Base-by-base conservation (phyloP, 2,888 invertebrate genomes). In the Plutella xylostella region DNA sequence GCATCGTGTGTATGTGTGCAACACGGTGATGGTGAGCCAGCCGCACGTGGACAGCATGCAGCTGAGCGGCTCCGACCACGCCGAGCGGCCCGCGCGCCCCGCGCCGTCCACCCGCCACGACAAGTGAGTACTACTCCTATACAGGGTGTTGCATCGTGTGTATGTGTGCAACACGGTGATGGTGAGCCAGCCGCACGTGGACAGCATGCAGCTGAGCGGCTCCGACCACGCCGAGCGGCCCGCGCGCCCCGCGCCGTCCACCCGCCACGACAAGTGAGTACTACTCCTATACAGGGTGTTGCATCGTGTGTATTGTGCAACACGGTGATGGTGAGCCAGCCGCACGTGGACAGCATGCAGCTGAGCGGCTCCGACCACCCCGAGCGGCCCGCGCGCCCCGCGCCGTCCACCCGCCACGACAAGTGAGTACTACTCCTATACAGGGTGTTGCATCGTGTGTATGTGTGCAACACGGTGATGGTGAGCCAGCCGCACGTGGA, bases 391-490 rank as follows among this genome's bases (percentile, higher is more conserved):
- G 28, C 35, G 37, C 17, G 17, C 20, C 37, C 25, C 19, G 35
- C 37, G 28, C 21, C 43, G 33, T 14, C 14, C n/a, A n/a, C n/a
- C n/a, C n/a, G n/a, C n/a, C n/a, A n/a, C n/a, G n/a, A n/a, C n/a
- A n/a, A n/a, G n/a, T n/a, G n/a, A n/a, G n/a, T n/a, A n/a, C n/a
- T n/a, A n/a, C n/a, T n/a, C n/a, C n/a, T n/a, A n/a, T n/a, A n/a
- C n/a, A n/a, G n/a, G n/a, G n/a, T n/a, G n/a, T n/a, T n/a, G n/a
- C n/a, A n/a, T n/a, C n/a, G n/a, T n/a, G n/a, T n/a, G n/a, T n/a
- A n/a, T n/a, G n/a, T 97, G 48, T 98, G 98, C 75, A 98, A 98
- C 79, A 98, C 98, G 0, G 98, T 98, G 6, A 93, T 98, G 44
- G 97, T 98, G 43, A 93, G 96, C 53, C 92, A 92, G 66, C 96